Evolutionary conservation across 2,888 invertebrate genomes (phyloP).

Genomic region (Spodoptera picta): DNA sequence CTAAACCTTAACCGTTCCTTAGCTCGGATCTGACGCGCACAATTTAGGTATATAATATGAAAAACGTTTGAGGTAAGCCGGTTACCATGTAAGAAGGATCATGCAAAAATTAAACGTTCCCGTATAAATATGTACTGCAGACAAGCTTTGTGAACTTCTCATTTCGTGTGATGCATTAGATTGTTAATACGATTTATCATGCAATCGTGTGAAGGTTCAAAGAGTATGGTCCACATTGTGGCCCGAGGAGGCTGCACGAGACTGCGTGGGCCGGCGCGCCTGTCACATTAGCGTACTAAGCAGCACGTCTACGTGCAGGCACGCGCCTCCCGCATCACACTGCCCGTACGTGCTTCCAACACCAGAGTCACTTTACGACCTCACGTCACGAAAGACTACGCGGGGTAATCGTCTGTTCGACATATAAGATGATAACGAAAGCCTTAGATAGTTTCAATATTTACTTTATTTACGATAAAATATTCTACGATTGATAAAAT

Average conservation of each 20-base stretch:
- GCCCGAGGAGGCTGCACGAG: conserved; percentile 40
- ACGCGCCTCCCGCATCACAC: conserved; percentile 56
- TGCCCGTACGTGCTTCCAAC: conserved; percentile 54
- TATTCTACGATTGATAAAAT: conserved; percentile 4
- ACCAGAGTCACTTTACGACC: conserved; percentile 32
- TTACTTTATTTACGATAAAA: conserved; percentile 13
- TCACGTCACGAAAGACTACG: conserved; percentile 26
- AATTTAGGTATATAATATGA: conserved; percentile 42
- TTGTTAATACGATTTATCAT: conserved; percentile 63
- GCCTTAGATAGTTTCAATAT: conserved; percentile 8
- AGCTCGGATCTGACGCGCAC: conserved; percentile 19
- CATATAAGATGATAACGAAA: conserved; percentile 10
- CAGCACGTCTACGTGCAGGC: conserved; percentile 76
- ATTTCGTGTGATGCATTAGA: conserved; percentile 54
- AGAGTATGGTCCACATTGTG: conserved; percentile 55
- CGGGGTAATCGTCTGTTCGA: conserved; percentile 13
- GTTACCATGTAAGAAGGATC: conserved; percentile 53
- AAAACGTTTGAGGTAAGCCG: conserved; percentile 52
- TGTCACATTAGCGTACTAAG: conserved; percentile 77
- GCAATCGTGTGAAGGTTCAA: conserved; percentile 60
- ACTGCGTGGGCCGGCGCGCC: conserved; percentile 48
- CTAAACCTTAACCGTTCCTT: conserved; percentile 19
- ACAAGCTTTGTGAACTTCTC: conserved; percentile 38
- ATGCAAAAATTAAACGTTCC: conserved; percentile 49
- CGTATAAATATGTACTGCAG: conserved; percentile 37